Evolutionary conservation across 2,113 vertebrate species (phyloP), one percentile per base, ranked within the genome.

Genomic region (Sphaerodactylus townsendi): DNA sequence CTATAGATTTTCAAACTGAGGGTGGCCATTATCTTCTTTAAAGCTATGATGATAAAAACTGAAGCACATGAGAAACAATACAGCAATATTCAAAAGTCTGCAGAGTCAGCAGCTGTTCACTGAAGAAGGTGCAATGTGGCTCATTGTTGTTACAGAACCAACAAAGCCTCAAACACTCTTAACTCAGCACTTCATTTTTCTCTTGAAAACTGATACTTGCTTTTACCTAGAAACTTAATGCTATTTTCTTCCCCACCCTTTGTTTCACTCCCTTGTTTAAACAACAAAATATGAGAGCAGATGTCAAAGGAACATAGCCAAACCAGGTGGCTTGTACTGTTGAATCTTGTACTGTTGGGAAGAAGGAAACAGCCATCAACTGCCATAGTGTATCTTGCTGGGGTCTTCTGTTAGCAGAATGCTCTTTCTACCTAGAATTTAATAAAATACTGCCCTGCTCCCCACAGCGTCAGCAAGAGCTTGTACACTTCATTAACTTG

Each of bases 401-500:
- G 86, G 83, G 70, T 1, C 44, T 53, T 50, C 56, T 75, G 85
- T 85, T 13, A 1, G 83, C 84, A 82, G 75, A 87, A 83, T 28
- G 48, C 44, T 90, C 21, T 68, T 64, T 90, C 81, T 85, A 86
- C 68, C 65, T 75, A 72, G 78, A 77, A 87, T 88, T 91, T 91
- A 90, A 86, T 85, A 85, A 23, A 10, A 80, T 90, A 85, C n/a
- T n/a, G 28, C 46, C 25, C 59, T n/a, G n/a, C n/a, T n/a, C 19
- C 90, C 69, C 76, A 30, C 71, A 81, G 72, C 77, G 86, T 69
- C 66, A 50, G 37, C 86, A 88, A 83, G n/a, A 77, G 21, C 90
- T 56, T 10, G 21, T 78, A 93, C 50, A 86, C 85, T 93, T 85
- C 64, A 82, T 77, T 85, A 64, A 85, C 79, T 70, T 93, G 91